phyloP scores from a whole-genome alignment of 2,888 invertebrate genomes.

The Entomobrya multifasciata region DNA sequence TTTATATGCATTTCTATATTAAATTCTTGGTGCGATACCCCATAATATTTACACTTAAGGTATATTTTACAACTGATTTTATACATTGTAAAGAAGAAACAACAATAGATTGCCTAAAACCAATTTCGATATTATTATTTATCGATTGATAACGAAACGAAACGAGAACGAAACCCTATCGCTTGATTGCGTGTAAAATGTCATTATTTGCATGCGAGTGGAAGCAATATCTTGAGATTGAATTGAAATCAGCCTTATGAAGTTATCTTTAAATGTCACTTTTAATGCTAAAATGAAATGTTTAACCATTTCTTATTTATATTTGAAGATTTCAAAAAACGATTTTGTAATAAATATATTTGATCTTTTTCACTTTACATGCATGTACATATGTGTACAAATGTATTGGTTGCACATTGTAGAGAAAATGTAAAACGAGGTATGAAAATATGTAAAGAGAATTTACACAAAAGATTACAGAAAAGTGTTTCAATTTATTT shows the following conservation, averaged over 20 bases:
- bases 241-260: constrained; percentile 40
- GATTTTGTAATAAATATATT: no score
- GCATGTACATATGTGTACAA: no score
- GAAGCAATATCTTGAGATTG: constrained; percentile 19
- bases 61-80: neutral
- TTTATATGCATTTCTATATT: neutral
- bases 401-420: no score
- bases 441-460: no score
- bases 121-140: constrained; percentile 71
- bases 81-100: neutral
- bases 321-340: no score
- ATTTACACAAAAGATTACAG: no score
- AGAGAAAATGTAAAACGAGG: no score
- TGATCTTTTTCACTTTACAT: no score
- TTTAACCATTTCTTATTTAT: neutral
- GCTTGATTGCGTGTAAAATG: constrained; percentile 78
- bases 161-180: constrained; percentile 75
- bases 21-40: no score
- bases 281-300: neutral
- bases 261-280: constrained; percentile 48
- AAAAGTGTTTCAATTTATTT: no score
- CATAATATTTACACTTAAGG: no score
- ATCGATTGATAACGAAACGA: constrained; percentile 71
- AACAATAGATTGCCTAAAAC: constrained; percentile 48
- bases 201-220: constrained; percentile 72